Percentiles rank a stretch among this genome's conserved stretches.
Evolutionary conservation across 2,113 vertebrate genomes (phyloP).

Genomic region (Urocitellus parryii): DNA sequence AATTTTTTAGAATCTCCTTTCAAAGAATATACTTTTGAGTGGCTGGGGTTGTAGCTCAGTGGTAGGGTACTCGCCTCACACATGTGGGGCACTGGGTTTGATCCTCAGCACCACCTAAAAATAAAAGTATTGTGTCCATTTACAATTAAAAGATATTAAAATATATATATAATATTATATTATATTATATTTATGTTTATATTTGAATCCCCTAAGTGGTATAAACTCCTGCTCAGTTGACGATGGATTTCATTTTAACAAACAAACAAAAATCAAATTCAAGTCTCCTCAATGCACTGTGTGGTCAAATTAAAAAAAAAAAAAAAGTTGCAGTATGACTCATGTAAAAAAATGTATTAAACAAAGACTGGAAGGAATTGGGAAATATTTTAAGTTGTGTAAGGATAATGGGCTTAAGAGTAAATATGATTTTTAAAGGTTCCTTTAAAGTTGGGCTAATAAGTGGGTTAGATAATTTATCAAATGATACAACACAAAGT

Average conservation of each 20-base stretch:
- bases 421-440: constrained; percentile 34
- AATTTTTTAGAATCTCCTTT: constrained; percentile 20
- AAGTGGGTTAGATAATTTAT: constrained; percentile 12
- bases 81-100: no score
- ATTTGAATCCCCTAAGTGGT: not conserved
- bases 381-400: constrained; percentile 38
- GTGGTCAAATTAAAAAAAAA: constrained; percentile 27
- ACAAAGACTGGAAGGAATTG: constrained; percentile 8
- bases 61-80: no score
- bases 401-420: constrained; percentile 16
- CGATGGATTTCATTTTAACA: constrained; percentile 7
- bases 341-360: constrained; percentile 19
- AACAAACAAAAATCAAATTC: constrained; percentile 47
- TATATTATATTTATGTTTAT: no score
- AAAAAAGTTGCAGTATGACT: not conserved
- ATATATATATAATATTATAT: no score
- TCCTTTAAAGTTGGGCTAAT: constrained; percentile 48
- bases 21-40: constrained; percentile 47
- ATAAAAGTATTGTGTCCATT: no score
- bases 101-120: no score
- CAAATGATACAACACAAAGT: not conserved
- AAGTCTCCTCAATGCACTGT: constrained; percentile 15
- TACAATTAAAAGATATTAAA: no score
- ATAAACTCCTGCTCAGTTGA: not conserved
- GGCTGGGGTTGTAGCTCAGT: no score